phyloP scores from a whole-genome alignment of 1,140 invertebrate genomes.

The Sarcophaga peregrina region DNA sequence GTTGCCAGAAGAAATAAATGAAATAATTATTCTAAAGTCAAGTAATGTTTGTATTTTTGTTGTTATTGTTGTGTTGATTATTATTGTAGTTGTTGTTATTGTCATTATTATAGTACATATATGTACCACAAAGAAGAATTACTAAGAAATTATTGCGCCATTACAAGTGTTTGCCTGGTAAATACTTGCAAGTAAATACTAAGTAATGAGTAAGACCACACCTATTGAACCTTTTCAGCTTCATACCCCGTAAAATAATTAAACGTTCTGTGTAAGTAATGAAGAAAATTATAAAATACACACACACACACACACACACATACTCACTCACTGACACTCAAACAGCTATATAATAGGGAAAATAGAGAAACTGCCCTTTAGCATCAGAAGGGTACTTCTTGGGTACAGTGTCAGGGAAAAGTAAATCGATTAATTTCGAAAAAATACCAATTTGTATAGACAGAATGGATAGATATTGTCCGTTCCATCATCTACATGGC shows the following conservation, averaged over 20 bases:
- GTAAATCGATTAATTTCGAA: too few relatives aligned
- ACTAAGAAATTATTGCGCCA: slow-evolving; percentile 9
- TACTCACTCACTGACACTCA: too few relatives aligned
- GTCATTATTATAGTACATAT: too few relatives aligned
- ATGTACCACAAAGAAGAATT: background rate
- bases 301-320: background rate
- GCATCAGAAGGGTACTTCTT: too few relatives aligned
- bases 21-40: background rate
- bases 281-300: background rate
- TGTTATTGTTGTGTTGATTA: too few relatives aligned
- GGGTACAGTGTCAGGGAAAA: too few relatives aligned
- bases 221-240: background rate
- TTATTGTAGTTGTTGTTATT: background rate
- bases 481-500: too few relatives aligned
- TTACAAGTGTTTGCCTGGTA: slow-evolving; percentile 13
- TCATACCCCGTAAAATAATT: background rate
- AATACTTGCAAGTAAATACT: background rate
- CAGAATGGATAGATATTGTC: too few relatives aligned
- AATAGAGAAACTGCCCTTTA: too few relatives aligned
- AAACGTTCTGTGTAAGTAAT: background rate
- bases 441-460: too few relatives aligned
- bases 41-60: background rate
- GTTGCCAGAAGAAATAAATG: background rate
- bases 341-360: too few relatives aligned
- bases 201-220: background rate